Evolutionary conservation across 2,888 invertebrate species (phyloP), one percentile per base, ranked within the genome.

Genomic region (Adelphocoris suturalis): DNA sequence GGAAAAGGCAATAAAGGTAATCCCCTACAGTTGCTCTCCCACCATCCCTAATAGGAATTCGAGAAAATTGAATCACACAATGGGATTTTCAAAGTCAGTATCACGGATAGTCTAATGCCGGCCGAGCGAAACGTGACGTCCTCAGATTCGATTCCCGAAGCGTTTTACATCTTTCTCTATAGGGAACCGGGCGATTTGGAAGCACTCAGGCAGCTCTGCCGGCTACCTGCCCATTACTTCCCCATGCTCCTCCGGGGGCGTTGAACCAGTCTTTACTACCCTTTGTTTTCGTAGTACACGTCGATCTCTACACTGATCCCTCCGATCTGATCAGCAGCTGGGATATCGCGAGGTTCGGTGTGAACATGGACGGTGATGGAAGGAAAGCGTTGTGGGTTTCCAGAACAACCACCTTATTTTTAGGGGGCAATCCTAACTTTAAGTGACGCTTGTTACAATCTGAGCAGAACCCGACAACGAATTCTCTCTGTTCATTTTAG

Each of bases 241-340:
- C 47, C 52, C 52, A 47, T 52, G 82, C 78, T 14, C 46, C 52
- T 82, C 47, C 19, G 4, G 52, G 82, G 82, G 82, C 82, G 52
- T 52, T 82, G 82, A 82, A 82, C 82, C 82, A 82, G 23, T 82
- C 82, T 81, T 81, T 48, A 48, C 81, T 46, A 19, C 81, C 23
- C 52, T 82, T 46, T 78, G 37, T 78, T 78, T 68, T 68, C 68
- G 68, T 23, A 23, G 68, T 11, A 68, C 23, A 68, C 23, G 68
- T 23, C 12, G 19, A 19, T 23, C 23, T 27, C 27, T 19, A 23
- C 68, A 68, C 23, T 68, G 68, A 23, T 68, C 19, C 23, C 68
- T 11, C 68, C 52, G 37, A 61, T 16, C 68, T 68, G 23, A 68
- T 68, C 57, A 52, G 11, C 52, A 57, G 16, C 16, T 57, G 7